Conservation (phyloP, 2,113 vertebrate species). For the Xiphophorus hellerii region DNA sequence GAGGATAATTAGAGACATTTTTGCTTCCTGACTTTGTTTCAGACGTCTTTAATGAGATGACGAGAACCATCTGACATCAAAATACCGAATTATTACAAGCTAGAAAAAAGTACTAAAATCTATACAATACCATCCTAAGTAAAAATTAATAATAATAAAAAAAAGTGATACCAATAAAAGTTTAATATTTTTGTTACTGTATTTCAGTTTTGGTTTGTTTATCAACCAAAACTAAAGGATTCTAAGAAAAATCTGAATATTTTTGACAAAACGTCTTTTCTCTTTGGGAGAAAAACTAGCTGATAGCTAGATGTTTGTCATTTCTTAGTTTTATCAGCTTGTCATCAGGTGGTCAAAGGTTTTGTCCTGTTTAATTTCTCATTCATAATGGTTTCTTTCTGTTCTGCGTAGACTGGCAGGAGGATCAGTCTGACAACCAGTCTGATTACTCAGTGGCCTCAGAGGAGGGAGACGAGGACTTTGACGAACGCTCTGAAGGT, state of each 20-base stretch:
- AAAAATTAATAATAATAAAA: background rate
- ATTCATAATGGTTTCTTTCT: slow-evolving; percentile 19
- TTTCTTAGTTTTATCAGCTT: background rate
- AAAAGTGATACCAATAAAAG: background rate
- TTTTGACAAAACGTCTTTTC: too few species aligned
- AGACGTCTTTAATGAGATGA: background rate
- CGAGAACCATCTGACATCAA: background rate
- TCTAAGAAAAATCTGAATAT: too few species aligned
- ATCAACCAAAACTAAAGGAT: background rate
- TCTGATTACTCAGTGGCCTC: slow-evolving; percentile 98
- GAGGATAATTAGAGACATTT: background rate
- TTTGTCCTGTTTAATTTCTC: background rate
- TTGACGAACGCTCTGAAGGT: slow-evolving; percentile 97
- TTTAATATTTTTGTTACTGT: background rate
- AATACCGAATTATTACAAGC: background rate
- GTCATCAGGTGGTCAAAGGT: background rate
- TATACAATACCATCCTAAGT: background rate
- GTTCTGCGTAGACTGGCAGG: slow-evolving; percentile 90
- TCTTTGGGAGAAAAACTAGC: background rate
- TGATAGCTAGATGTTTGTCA: background rate
- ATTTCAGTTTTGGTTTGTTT: background rate
- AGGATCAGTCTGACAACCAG: slow-evolving; percentile 98
- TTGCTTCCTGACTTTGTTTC: too few species aligned
- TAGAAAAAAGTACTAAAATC: background rate
- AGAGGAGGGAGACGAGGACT: slow-evolving; percentile 97